Percentiles rank a stretch among this genome's conserved stretches.
phyloP scores from a whole-genome alignment of 2,888 invertebrate genomes.

The Idaea biselata region DNA sequence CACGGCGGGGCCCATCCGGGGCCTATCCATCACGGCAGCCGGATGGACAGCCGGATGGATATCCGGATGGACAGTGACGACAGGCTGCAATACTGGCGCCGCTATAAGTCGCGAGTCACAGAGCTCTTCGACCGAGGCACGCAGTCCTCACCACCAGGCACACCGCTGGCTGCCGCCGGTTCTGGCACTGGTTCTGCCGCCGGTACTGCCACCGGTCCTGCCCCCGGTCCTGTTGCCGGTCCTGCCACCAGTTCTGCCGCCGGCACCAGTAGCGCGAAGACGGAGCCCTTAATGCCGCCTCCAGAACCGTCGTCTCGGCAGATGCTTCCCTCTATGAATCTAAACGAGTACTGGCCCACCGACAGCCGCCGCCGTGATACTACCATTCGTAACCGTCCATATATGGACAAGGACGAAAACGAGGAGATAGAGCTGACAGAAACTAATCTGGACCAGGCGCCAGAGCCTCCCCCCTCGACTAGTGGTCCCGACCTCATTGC shows the following conservation, averaged over 20 bases:
- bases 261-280: not conserved
- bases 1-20: conserved; percentile 7
- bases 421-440: not conserved
- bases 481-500: too few species aligned
- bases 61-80: not conserved
- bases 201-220: not conserved
- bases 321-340: not conserved
- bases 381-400: not conserved
- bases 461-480: not conserved
- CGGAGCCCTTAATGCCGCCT: not conserved
- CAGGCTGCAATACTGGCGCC: not conserved
- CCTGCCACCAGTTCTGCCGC: not conserved
- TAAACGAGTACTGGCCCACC: not conserved
- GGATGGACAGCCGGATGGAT: not conserved
- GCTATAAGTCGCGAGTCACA: conserved; percentile 6
- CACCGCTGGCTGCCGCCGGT: not conserved
- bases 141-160: conserved; percentile 8
- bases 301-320: not conserved
- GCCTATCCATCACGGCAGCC: conserved; percentile 6
- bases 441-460: not conserved
- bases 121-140: conserved; percentile 14
- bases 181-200: too few species aligned
- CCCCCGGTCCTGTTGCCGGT: not conserved
- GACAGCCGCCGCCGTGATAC: conserved; percentile 1
- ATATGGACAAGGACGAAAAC: not conserved